These are phyloP conservation scores for Cephalopachus bancanus DNA, from an alignment of 2,797 vertebrate species.

Conservation along the genomic window DNA sequence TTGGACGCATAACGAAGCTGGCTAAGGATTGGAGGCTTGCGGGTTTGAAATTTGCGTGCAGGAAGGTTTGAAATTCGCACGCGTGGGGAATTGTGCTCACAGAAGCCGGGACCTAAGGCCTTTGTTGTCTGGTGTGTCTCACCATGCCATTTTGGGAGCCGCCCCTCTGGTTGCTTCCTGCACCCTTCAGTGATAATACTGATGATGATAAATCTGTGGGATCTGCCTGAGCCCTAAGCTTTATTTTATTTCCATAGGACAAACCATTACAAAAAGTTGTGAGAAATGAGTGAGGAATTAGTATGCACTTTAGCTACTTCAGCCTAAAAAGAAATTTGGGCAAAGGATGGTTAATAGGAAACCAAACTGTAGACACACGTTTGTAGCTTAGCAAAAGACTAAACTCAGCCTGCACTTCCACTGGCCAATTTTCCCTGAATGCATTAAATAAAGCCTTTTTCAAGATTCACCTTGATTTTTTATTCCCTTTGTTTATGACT, in stretches of 20 bases:
- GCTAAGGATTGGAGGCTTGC: too few species aligned
- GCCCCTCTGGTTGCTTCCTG: too few species aligned
- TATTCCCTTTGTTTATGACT: not conserved
- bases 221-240: not conserved
- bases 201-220: not conserved
- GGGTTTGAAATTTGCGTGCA: too few species aligned
- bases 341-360: constrained; percentile 51
- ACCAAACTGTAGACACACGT: not conserved
- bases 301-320: not conserved
- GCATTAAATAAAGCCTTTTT: constrained; percentile 18
- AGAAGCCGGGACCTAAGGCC: too few species aligned
- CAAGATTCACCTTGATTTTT: not conserved
- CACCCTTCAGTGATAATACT: not conserved
- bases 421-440: not conserved
- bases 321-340: not conserved
- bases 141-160: too few species aligned
- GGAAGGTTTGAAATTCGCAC: too few species aligned
- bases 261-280: not conserved
- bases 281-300: not conserved
- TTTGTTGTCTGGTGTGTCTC: too few species aligned
- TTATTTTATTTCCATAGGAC: not conserved
- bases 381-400: constrained; percentile 69
- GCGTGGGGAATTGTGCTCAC: too few species aligned
- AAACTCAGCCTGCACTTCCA: constrained; percentile 4
- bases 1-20: too few species aligned